Conservation (phyloP, 2,113 vertebrate species). For the Chroicocephalus ridibundus region DNA sequence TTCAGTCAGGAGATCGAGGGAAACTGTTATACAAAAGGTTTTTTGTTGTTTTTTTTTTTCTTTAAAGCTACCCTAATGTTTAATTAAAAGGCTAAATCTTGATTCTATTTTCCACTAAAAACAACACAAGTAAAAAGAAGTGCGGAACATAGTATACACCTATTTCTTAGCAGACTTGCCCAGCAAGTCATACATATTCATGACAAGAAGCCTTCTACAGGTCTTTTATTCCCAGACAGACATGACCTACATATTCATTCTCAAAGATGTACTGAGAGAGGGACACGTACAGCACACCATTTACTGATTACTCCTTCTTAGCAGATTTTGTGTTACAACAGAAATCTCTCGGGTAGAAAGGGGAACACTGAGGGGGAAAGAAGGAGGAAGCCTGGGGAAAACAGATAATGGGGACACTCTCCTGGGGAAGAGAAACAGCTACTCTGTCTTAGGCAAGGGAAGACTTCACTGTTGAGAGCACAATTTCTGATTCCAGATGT, state of each 20-base stretch:
- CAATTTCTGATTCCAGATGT: background rate
- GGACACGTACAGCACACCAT: background rate
- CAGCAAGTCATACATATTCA: background rate
- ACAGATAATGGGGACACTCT: background rate
- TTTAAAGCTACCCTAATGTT: background rate
- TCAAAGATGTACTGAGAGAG: background rate
- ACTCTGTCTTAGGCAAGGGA: background rate
- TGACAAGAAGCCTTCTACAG: background rate
- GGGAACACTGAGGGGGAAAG: background rate
- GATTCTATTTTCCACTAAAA: background rate
- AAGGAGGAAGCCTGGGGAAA: background rate
- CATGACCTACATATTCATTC: background rate
- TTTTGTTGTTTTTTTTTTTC: background rate
- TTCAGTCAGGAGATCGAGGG: background rate
- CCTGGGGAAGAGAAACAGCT: background rate
- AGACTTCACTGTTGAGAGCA: background rate
- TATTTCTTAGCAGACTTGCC: background rate
- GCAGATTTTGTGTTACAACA: background rate
- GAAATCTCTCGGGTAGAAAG: background rate
- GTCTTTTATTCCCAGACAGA: background rate
- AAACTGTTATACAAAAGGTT: background rate
- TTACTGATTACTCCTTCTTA: background rate
- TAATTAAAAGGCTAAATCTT: background rate
- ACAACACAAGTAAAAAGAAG: background rate
- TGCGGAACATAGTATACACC: background rate